Conservation (phyloP, 1,140 invertebrate species). For the Yoshiicerus persimilis region DNA sequence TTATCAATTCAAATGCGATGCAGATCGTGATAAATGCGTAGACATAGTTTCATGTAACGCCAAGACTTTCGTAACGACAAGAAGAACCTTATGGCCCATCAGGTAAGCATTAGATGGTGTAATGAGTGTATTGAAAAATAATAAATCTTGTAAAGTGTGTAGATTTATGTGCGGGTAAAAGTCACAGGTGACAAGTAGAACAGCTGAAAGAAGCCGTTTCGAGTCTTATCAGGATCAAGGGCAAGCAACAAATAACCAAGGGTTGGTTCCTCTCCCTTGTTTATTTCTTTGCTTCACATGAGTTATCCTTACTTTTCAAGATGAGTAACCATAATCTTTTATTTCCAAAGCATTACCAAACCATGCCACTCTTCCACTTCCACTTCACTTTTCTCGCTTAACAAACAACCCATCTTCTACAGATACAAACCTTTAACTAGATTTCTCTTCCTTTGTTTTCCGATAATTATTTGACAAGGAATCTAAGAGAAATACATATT, state of each 20-base stretch:
- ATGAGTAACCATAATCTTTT: neutral
- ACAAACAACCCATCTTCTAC: neutral
- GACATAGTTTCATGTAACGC: too few relatives aligned
- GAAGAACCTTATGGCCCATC: neutral
- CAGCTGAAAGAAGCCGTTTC: neutral
- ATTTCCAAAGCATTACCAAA: neutral
- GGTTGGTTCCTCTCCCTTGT: neutral
- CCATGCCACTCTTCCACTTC: neutral
- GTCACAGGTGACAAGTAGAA: neutral
- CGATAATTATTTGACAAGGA: neutral
- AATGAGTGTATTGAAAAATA: neutral
- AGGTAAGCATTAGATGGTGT: neutral
- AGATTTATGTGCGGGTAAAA: neutral
- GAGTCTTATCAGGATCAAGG: neutral
- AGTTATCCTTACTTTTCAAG: neutral
- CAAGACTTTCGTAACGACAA: too few relatives aligned
- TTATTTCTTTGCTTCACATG: neutral
- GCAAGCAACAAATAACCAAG: neutral
- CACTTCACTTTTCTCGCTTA: neutral
- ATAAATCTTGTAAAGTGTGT: neutral
- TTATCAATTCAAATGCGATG: neutral
- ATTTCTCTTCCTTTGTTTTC: neutral
- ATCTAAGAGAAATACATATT: neutral
- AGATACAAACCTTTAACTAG: too few relatives aligned
- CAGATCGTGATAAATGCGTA: neutral